Conservation (phyloP, 2,888 invertebrate species). For the Lasioglossum pauxillum region DNA sequence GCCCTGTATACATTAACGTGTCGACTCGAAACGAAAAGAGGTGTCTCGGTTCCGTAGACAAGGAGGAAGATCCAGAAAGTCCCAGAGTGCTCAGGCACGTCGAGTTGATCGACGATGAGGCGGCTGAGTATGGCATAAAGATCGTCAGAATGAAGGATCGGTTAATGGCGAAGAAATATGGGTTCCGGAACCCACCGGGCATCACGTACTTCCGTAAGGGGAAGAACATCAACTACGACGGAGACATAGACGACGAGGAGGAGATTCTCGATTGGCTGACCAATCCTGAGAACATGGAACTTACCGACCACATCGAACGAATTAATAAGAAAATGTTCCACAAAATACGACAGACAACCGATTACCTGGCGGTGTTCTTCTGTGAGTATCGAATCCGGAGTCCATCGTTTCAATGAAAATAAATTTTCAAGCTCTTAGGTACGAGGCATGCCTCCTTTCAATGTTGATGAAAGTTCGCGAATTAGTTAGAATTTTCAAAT, state of each 20-base stretch:
- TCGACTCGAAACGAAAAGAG: constrained; percentile 20
- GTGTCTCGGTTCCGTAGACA: constrained; percentile 86
- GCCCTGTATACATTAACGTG: too few species aligned
- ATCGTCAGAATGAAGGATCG: constrained; percentile 94
- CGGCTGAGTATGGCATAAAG: constrained; percentile 95
- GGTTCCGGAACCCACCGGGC: constrained; percentile 95
- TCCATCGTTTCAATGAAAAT: background rate
- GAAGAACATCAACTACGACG: constrained; percentile 96
- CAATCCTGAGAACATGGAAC: constrained; percentile 96
- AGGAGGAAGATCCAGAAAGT: constrained; percentile 92
- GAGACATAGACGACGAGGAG: constrained; percentile 96
- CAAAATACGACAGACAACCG: constrained; percentile 94
- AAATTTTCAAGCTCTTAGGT: background rate
- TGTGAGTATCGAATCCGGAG: constrained; percentile 88
- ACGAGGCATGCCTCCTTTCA: background rate
- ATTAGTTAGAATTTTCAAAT: background rate
- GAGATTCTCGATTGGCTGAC: constrained; percentile 96
- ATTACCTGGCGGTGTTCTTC: constrained; percentile 96
- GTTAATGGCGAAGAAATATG: constrained; percentile 97
- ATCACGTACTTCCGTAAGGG: constrained; percentile 95
- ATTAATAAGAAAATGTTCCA: constrained; percentile 97
- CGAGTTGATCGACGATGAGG: constrained; percentile 96
- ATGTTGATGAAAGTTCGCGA: too few species aligned
- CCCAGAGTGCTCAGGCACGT: constrained; percentile 93
- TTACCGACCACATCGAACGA: constrained; percentile 96